A percentile compares a stretch with the other conserved stretches of the same genome.
phyloP scores from a whole-genome alignment of 2,888 invertebrate genomes.

The Chironomus tentans region DNA sequence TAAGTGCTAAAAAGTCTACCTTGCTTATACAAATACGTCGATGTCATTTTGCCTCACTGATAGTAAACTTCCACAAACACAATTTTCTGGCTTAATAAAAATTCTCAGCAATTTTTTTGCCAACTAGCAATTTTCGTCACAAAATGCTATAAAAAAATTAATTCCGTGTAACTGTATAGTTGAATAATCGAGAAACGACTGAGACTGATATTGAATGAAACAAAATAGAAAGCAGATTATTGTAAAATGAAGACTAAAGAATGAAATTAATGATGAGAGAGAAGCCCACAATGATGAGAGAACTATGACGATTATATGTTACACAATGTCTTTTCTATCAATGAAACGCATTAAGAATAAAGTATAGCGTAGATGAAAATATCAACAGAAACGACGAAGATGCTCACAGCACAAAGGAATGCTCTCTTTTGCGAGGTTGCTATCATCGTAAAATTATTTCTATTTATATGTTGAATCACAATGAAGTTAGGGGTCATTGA shows the following conservation, averaged over 20 bases:
- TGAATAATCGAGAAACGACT: background rate
- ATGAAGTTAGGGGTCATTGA: no score
- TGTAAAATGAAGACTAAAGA: no score
- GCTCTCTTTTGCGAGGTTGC: no score
- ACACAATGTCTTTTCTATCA: no score
- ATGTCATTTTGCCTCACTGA: background rate
- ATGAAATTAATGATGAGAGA: background rate
- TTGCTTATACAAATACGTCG: background rate
- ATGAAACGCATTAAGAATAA: no score
- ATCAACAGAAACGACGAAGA: no score
- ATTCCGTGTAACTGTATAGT: background rate
- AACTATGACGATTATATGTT: background rate
- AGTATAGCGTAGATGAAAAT: no score
- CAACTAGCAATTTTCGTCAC: no score
- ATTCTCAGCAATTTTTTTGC: background rate
- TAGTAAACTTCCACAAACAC: background rate
- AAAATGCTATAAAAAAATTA: background rate
- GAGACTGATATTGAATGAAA: background rate
- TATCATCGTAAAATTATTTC: no score
- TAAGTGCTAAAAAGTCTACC: background rate
- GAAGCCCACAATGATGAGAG: background rate
- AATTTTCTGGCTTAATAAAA: background rate
- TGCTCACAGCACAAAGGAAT: no score
- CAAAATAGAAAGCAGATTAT: background rate
- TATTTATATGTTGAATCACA: no score